Conservation (phyloP, 2,797 vertebrate species). For the Hoplostethus mediterraneus region DNA sequence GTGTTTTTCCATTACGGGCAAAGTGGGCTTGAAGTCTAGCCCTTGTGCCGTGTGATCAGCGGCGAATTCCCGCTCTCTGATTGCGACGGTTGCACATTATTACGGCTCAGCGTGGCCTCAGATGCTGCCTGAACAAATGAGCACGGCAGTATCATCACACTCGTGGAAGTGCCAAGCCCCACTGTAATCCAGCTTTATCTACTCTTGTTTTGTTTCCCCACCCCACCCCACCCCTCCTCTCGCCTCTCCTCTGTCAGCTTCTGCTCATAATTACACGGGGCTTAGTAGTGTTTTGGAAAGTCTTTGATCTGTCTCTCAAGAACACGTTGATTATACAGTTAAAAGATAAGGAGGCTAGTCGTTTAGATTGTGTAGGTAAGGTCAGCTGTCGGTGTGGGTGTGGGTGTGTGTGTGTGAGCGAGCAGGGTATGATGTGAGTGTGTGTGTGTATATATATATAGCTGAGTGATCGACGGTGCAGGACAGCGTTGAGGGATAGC, state of each 20-base stretch:
- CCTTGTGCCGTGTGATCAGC: constrained; percentile 21
- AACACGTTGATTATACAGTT: constrained; percentile 41
- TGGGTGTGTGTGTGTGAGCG: constrained; percentile 18
- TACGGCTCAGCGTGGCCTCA: constrained; percentile 41
- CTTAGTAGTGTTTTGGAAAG: constrained; percentile 58
- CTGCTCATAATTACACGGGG: constrained; percentile 66
- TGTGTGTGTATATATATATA: constrained; percentile 27
- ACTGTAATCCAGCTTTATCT: constrained; percentile 73
- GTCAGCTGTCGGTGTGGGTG: constrained; percentile 30
- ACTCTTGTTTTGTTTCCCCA: constrained; percentile 59
- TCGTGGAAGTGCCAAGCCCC: constrained; percentile 44
- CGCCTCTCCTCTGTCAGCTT: constrained; percentile 50
- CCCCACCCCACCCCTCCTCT: constrained; percentile 23
- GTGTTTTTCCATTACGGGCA: constrained; percentile 2
- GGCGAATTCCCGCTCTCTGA: not conserved
- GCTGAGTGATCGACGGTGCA: constrained; percentile 55
- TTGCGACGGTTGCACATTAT: constrained; percentile 29
- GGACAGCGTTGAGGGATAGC: constrained; percentile 55
- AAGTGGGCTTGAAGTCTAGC: constrained; percentile 20
- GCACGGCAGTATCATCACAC: constrained; percentile 19
- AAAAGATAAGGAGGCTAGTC: constrained; percentile 21
- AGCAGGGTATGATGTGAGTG: constrained; percentile 36
- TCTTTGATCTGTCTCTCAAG: constrained; percentile 65
- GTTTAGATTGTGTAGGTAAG: constrained; percentile 18
- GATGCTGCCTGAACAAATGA: constrained; percentile 57